Base-by-base conservation (phyloP, 2,888 invertebrate genomes). In the Microctonus brassicae region DNA sequence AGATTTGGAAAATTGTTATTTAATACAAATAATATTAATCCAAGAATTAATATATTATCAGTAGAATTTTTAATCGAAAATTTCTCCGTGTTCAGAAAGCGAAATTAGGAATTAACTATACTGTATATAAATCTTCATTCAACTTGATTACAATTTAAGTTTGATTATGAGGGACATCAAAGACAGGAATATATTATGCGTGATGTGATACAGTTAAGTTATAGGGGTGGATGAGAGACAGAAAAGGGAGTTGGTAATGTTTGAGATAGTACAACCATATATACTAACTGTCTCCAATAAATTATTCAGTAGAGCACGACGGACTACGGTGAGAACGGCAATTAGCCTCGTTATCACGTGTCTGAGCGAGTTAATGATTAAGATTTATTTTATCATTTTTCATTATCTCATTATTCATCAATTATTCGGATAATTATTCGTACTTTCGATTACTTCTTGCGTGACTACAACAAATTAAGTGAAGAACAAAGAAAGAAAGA, bases 321-420 rank as follows among this genome's bases (percentile, higher is more conserved):
- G 60, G 42, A 69, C 62, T 69, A 69, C 57, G 68, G 70, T 69
- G 71, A 75, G 68, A 47, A 60, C 70, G 58, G 63, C 74, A 74
- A 76, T 76, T 75, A 77, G 68, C 73, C 73, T 68, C 73, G 73
- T 75, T 75, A 76, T 76, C 77, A 73, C 71, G 69, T 74, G 33
- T 65, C 65, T 29, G 29, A 33, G 20, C 26, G 47, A 57, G 63
- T 53, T 36, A 47, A 70, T 58, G 22, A 60, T 65, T 60, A 34
- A 11, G 5, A 13, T 24, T 33, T 47, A 29, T 58, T 64, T 65
- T 69, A 22, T 29, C 33, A 47, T 17, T 26, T 55, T 29, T 57
- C 22, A 24, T 34, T 42, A 9, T 33, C 39, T 36, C 55, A 58
- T 24, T 34, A 34, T 2, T 58, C 34, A 20, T 34, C 34, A 2